Evolutionary conservation across 2,797 vertebrate genomes (phyloP).

Genomic region (Sebastes wilsoni): DNA sequence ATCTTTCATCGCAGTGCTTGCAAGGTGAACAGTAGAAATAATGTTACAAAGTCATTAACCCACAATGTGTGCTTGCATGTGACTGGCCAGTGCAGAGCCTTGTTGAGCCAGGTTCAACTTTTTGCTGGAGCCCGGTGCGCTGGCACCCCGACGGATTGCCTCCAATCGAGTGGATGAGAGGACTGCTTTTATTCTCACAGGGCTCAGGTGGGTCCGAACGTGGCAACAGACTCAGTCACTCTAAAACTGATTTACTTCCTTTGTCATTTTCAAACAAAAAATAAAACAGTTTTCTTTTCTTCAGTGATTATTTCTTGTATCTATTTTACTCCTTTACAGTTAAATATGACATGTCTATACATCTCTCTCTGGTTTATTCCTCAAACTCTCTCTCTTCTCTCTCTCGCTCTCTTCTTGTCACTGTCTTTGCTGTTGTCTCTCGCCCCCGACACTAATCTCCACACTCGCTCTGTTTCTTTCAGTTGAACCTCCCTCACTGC

Average conservation of each 20-base stretch:
- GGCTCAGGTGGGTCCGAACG: background rate
- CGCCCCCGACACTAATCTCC: constrained; percentile 6
- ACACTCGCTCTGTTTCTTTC: background rate
- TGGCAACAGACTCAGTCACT: background rate
- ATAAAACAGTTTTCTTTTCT: background rate
- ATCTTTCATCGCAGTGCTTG: background rate
- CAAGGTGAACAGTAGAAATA: background rate
- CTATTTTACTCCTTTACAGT: background rate
- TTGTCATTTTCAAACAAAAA: background rate
- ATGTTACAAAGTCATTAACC: background rate
- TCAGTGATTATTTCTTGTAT: background rate
- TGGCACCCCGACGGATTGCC: background rate
- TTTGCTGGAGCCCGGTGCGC: background rate
- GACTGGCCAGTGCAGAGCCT: background rate
- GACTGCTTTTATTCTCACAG: too few species aligned
- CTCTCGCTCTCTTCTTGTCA: background rate
- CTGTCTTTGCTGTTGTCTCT: constrained; percentile 12
- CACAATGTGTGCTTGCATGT: background rate
- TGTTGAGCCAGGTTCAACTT: background rate
- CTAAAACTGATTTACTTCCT: background rate
- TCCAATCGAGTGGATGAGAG: background rate
- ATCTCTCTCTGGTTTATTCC: background rate
- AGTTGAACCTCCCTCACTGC: constrained; percentile 12
- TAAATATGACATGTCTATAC: background rate
- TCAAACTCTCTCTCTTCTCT: background rate